Conservation (phyloP, 2,797 vertebrate genomes). For the Neosilurus hyrtlii region DNA sequence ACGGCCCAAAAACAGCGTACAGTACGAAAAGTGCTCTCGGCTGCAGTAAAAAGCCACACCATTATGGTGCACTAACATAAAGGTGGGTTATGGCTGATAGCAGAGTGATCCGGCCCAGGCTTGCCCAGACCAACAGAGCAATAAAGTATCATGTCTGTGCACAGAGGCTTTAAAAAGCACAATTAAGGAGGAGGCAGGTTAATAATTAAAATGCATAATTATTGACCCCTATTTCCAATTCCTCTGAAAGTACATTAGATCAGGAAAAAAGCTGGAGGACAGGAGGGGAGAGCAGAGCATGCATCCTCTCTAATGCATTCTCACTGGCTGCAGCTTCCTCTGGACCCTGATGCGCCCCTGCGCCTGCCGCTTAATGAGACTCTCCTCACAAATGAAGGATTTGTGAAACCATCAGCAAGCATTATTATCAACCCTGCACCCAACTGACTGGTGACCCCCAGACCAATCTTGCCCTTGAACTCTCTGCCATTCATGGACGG, state of each 20-base stretch:
- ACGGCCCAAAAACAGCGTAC: conserved; percentile 18
- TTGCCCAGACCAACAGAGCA: conserved; percentile 61
- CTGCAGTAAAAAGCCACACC: conserved; percentile 34
- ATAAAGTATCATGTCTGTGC: conserved; percentile 74
- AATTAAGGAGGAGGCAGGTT: conserved; percentile 77
- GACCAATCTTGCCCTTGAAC: conserved; percentile 51
- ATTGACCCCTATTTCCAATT: conserved; percentile 81
- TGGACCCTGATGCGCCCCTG: conserved; percentile 55
- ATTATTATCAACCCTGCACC: conserved; percentile 69
- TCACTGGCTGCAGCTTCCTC: conserved; percentile 59
- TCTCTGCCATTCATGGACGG: background rate
- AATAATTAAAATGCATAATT: conserved; percentile 84
- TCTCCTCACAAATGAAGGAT: conserved; percentile 75
- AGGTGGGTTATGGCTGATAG: conserved; percentile 49
- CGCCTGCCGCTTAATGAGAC: conserved; percentile 75
- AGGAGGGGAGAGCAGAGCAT: conserved; percentile 58
- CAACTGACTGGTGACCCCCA: conserved; percentile 46
- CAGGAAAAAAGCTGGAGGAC: conserved; percentile 70
- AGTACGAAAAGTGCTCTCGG: conserved; percentile 28
- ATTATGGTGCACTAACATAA: conserved; percentile 47
- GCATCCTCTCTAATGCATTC: conserved; percentile 75
- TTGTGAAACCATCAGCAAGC: conserved; percentile 74
- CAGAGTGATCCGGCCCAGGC: conserved; percentile 66
- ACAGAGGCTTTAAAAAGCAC: conserved; percentile 79
- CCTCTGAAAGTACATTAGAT: conserved; percentile 82